Base-by-base conservation (phyloP, 2,797 vertebrate genomes). In the Enteromius fasciolatus region DNA sequence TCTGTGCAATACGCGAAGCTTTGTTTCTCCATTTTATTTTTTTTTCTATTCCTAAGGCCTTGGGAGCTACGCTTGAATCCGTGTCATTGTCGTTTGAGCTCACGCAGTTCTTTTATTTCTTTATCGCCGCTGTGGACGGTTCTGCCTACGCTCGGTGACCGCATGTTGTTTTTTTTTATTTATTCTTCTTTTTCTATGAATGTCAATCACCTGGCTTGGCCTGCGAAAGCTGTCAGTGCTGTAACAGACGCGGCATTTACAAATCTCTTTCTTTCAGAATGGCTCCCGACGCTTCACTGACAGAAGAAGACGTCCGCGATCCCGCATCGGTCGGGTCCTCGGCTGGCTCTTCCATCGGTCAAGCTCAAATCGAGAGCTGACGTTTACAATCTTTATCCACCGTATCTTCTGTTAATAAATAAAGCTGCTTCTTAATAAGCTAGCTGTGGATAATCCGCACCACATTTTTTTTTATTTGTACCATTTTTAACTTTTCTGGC, bases 1-100 rank as follows among this genome's bases (percentile, higher is more conserved):
- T 17, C 86, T 88, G 91, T 93, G 94, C 93, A 94, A 93, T 93
- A 88, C 88, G 69, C 83, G 87, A 90, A 90, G 93, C 92, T 93
- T 61, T 46, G n/a, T 59, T 28, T 66, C 54, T 72, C 84, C 75
- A 39, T 72, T 86, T 86, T 76, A 10, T 39, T 33, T 12, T 2
- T 20, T n/a, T 81, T 66, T 86, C 63, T n/a, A 48, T 76, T 36
- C 28, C 57, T 36, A 59, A 78, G 54, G 80, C 63, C 76, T 25
- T 80, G 76, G 75, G 75, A 82, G 69, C 66, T 67, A 59, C 54
- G 80, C 76, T 76, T 83, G 25, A 64, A 86, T 72, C 78, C 77
- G 63, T 50, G 84, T 84, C 25, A n/a, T 36, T 83, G 66, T 67
- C 10, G 4, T 67, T 72, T 17, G 50, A 54, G 83, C 76, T 1